Evolutionary conservation across 2,888 invertebrate species (phyloP), one percentile per base, ranked within the genome.

Genomic region (Willowsia nigromaculata): DNA sequence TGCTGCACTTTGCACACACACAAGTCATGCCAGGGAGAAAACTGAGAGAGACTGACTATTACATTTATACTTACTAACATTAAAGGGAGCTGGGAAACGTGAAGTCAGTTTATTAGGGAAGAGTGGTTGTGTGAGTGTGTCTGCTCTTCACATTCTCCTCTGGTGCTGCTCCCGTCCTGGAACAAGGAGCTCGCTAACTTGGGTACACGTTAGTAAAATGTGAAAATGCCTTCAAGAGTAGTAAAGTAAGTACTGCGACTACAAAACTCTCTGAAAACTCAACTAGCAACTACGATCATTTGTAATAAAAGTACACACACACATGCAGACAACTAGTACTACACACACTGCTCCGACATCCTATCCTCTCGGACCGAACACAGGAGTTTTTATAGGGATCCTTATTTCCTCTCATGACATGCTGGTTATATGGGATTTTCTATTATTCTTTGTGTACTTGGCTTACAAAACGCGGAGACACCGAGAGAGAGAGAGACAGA

Each of bases 241-340:
- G 15, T 71, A 84, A 84, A 68, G 50, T 85, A 76, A 85, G 85
- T 74, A 50, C 50, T 74, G 33, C n/a, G n/a, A 53, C 33, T 30
- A 43, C 43, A 43, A 43, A 37, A 37, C 37, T 37, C 22, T 53
- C 27, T 25, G 25, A 59, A 68, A 71, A 43, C 22, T 71, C 40
- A 71, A 71, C 71, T 71, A 71, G 74, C 74, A 74, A 74, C 74
- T 74, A 30, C 11, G 47, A 74, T 47, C 25, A 47, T 74, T n/a
- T 22, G 47, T 74, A 74, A 74, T 74, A 74, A 74, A 74, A 74
- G 74, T 74, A 74, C 74, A 74, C 74, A 74, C 74, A 74, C 47
- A 74, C 33, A 74, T n/a, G 74, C 74, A 47, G 27, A 47, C 74
- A 71, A 15, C 43, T 43, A 18, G 53, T 53, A 71, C 74, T 74